Conservation (phyloP, 2,113 vertebrate species). For the Sapajus apella region DNA sequence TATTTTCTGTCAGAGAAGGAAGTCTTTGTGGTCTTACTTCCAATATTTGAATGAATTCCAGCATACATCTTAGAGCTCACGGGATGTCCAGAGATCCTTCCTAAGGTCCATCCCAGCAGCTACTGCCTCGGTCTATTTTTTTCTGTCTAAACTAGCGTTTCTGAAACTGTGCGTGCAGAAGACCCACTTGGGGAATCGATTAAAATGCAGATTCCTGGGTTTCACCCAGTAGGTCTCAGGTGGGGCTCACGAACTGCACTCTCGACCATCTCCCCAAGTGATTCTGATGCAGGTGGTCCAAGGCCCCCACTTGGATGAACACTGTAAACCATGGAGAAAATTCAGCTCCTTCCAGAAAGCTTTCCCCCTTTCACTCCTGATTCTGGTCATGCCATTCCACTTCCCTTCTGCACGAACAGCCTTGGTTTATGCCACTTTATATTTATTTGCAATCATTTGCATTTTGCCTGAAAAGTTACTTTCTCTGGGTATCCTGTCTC, state of each 20-base stretch:
- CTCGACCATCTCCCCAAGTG: not conserved
- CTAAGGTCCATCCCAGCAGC: not conserved
- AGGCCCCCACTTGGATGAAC: not conserved
- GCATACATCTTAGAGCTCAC: not conserved
- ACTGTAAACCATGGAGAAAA: not conserved
- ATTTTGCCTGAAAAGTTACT: not conserved
- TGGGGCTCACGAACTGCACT: not conserved
- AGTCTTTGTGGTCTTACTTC: slow-evolving; percentile 31
- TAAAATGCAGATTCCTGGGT: not conserved
- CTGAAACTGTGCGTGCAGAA: not conserved
- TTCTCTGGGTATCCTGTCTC: not conserved
- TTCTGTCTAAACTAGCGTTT: not conserved
- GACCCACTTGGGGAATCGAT: not conserved
- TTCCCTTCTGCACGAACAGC: not conserved
- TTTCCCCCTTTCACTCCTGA: not conserved
- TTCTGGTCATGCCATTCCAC: not conserved
- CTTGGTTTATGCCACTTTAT: not conserved
- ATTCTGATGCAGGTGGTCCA: not conserved
- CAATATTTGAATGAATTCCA: slow-evolving; percentile 54
- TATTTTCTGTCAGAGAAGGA: slow-evolving; percentile 17
- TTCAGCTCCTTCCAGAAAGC: not conserved
- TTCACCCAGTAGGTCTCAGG: not conserved
- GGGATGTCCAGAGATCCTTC: not conserved
- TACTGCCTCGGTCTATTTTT: not conserved
- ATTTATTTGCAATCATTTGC: not conserved